These are phyloP conservation scores for Micromesistius poutassou DNA, from an alignment of 2,797 vertebrate genomes.

Conservation along the genomic window DNA sequence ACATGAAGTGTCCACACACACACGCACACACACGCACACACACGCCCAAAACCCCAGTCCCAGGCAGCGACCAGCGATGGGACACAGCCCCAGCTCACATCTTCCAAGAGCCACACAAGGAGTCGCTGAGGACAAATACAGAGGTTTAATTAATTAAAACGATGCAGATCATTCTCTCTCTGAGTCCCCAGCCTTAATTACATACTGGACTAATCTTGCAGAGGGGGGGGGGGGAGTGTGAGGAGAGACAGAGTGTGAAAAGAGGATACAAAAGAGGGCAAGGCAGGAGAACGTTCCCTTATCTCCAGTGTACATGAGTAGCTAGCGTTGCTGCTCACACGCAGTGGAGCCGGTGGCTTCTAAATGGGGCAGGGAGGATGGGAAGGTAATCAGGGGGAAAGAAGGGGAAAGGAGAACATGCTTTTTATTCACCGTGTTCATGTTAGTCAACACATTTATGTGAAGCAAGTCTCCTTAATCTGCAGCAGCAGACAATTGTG, in stretches of 20 bases:
- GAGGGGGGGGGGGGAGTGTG: neutral
- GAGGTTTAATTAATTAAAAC: constrained; percentile 62
- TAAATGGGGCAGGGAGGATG: neutral
- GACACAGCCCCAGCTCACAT: neutral
- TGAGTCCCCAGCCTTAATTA: constrained; percentile 61
- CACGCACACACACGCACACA: neutral
- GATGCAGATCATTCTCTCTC: constrained; percentile 51
- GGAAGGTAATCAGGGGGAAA: neutral
- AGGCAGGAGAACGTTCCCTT: neutral
- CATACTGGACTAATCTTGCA: constrained; percentile 34
- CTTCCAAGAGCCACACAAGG: neutral
- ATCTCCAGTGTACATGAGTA: neutral
- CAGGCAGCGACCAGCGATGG: neutral
- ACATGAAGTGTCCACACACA: neutral
- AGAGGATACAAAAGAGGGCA: neutral
- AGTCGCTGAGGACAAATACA: constrained; percentile 28
- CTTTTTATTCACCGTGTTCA: neutral
- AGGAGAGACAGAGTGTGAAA: neutral
- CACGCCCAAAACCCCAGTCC: neutral
- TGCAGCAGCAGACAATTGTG: neutral
- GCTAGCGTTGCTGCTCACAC: neutral
- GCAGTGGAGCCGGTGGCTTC: neutral
- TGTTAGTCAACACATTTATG: neutral
- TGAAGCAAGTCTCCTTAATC: neutral
- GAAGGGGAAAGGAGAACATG: neutral